Evolutionary conservation across 2,113 vertebrate species (phyloP).

Genomic region (Strix aluco): DNA sequence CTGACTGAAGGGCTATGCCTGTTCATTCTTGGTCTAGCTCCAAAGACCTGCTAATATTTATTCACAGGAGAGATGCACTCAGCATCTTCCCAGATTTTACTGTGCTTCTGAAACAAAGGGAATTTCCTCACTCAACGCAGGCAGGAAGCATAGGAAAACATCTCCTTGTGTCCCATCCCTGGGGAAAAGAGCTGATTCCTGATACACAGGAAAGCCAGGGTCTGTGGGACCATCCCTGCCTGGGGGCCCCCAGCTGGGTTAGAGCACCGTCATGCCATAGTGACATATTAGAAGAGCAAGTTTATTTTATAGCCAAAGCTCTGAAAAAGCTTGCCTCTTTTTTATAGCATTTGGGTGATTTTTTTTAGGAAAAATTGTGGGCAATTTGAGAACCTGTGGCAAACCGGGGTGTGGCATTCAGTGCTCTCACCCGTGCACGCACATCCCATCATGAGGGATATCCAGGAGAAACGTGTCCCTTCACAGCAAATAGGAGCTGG

Average conservation of each 20-base stretch:
- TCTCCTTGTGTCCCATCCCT: not conserved
- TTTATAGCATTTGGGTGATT: not conserved
- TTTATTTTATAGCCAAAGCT: not conserved
- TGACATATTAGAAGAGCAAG: not conserved
- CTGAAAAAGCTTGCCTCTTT: not conserved
- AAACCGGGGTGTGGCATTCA: accelerated
- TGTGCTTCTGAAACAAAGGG: not conserved
- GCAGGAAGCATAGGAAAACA: not conserved
- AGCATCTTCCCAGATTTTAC: not conserved
- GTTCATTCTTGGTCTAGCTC: not conserved
- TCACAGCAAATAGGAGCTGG: not conserved
- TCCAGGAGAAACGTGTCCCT: not conserved
- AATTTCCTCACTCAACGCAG: accelerated
- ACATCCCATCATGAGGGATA: accelerated
- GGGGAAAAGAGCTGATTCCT: not conserved
- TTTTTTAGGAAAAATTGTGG: not conserved
- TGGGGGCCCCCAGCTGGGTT: not conserved
- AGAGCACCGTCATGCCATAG: accelerated
- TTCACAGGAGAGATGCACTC: not conserved
- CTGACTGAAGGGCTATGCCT: not conserved
- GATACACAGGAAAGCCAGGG: not conserved
- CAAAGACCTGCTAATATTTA: not conserved
- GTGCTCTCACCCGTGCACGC: not conserved
- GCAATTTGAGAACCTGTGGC: not conserved
- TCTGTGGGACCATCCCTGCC: not conserved